These are phyloP conservation scores for Neoitamus cyanurus DNA, from an alignment of 2,888 invertebrate genomes.

Conservation along the genomic window DNA sequence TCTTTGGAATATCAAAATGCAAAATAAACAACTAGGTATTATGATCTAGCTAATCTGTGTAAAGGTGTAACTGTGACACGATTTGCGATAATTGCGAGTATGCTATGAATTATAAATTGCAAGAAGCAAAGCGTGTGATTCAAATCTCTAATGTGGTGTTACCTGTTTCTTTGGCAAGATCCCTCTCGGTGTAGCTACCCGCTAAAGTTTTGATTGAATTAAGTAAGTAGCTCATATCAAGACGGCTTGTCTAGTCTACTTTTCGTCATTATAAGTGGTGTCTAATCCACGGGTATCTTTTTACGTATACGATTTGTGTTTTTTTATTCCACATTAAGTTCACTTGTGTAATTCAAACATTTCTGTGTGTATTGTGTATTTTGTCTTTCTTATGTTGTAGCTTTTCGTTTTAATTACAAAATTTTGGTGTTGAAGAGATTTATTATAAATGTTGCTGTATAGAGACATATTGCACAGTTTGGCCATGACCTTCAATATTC, in stretches of 20 bases:
- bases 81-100: not conserved
- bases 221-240: conserved; percentile 58
- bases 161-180: conserved; percentile 56
- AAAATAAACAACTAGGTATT: not conserved
- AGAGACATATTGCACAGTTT: not conserved
- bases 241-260: not conserved
- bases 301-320: not conserved
- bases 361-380: not conserved
- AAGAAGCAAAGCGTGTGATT: not conserved
- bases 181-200: conserved; percentile 54
- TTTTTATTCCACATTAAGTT: not conserved
- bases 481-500: not conserved
- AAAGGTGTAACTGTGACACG: not conserved
- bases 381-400: not conserved
- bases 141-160: not conserved
- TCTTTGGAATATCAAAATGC: not conserved
- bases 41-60: conserved; percentile 2
- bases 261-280: not conserved
- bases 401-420: not conserved
- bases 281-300: not conserved
- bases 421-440: not conserved
- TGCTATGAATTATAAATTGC: not conserved
- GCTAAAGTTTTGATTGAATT: conserved; percentile 65
- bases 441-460: not conserved
- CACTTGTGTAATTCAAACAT: not conserved